Percentiles rank a stretch among this genome's conserved stretches.
Conservation (phyloP, 2,888 invertebrate species). For the Cheilosia vulpina region DNA sequence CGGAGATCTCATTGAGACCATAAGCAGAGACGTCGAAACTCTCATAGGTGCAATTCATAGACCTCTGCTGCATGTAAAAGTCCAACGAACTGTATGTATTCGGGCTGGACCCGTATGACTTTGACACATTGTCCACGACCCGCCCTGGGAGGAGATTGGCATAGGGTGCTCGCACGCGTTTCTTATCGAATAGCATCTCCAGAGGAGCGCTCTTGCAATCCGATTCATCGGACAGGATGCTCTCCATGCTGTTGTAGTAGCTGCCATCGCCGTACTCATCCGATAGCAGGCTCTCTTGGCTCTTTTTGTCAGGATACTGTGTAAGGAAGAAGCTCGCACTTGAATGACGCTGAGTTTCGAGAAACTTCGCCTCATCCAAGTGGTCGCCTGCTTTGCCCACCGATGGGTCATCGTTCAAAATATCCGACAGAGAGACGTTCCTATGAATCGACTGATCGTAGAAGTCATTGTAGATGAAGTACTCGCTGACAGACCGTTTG, state of each 20-base stretch:
- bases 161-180: conserved; percentile 75
- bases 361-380: conserved; percentile 83
- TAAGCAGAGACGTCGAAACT: conserved; percentile 84
- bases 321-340: conserved; percentile 93
- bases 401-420: conserved; percentile 83
- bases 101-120: conserved; percentile 87
- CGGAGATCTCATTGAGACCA: conserved; percentile 79
- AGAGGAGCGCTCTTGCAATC: conserved; percentile 91
- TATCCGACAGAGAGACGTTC: conserved; percentile 86
- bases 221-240: conserved; percentile 91
- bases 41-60: conserved; percentile 78
- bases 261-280: conserved; percentile 86
- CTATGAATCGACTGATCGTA: conserved; percentile 84
- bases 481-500: conserved; percentile 90
- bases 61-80: conserved; percentile 84
- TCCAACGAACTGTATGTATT: conserved; percentile 85
- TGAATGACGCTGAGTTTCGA: conserved; percentile 87
- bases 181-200: conserved; percentile 87
- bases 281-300: conserved; percentile 91
- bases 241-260: conserved; percentile 91
- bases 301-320: conserved; percentile 85
- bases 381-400: conserved; percentile 81
- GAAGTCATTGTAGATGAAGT: conserved; percentile 88
- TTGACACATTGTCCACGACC: conserved; percentile 85
- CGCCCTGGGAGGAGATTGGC: conserved; percentile 81